Evolutionary conservation across 2,888 invertebrate species (phyloP), one percentile per base, ranked within the genome.

Genomic region (Allophyes oxyacanthae): DNA sequence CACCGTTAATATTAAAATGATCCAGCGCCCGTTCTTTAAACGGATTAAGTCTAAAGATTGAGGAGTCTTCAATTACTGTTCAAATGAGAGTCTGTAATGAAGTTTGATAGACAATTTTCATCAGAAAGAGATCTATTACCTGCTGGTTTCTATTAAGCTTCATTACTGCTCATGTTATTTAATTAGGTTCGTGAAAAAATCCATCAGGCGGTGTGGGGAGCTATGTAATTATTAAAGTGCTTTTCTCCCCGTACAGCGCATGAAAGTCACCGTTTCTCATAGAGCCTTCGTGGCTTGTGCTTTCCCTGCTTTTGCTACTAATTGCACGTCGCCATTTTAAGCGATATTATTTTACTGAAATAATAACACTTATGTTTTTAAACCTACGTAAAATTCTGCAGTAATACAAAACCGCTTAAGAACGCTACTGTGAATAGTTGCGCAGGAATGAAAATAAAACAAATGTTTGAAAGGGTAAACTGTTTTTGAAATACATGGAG

Each of bases 151-250:
- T 26, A 51, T 46, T 36, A 49, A 33, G 32, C 40, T 28, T 48
- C 43, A 48, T 67, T 44, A 62, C 37, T 63, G 11, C 20, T 50
- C 28, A 41, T 55, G 41, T 15, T 26, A 63, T 50, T 13, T 46
- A 57, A 51, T 42, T 57, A 36, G 14, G 48, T 64, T 51, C 36
- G 33, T 44, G 64, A 44, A 69, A 46, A 70, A 64, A 40, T 38
- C 48, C 46, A 52, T 45, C 43, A 70, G 34, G 48, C 37, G 40
- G 7, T 42, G 51, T 40, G 11, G 43, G 45, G 32, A 30, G 43
- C 42, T 28, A 44, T 46, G 44, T 73, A 51, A 64, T 71, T 64
- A 61, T 60, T 64, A 38, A 54, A 54, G 65, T 63, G 54, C 38
- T 70, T 73, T 53, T 51, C 74, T 50, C 71, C 20, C 4, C 51